Evolutionary conservation across 2,113 vertebrate genomes (phyloP).

Genomic region (Cepphus grylle): DNA sequence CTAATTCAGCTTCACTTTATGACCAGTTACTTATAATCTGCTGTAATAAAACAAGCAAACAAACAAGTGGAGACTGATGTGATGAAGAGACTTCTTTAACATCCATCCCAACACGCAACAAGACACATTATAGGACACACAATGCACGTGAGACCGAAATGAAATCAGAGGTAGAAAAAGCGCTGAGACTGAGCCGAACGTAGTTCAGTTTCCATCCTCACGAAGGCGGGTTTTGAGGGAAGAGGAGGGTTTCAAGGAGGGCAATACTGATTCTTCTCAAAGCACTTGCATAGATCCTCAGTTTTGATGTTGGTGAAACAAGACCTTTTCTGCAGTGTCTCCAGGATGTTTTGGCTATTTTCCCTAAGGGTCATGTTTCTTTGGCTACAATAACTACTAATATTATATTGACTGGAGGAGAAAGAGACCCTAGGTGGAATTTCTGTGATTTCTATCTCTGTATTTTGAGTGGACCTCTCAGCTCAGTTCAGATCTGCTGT

Average conservation of each 20-base stretch:
- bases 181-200: neutral
- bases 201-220: neutral
- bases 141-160: neutral
- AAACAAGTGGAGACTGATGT: neutral
- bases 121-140: neutral
- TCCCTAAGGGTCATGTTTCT: neutral
- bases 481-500: neutral
- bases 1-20: neutral
- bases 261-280: neutral
- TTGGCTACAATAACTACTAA: neutral
- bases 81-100: neutral
- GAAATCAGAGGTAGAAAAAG: neutral
- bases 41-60: neutral
- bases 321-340: neutral
- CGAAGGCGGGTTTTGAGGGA: accelerated
- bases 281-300: neutral
- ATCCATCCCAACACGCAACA: neutral
- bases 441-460: neutral
- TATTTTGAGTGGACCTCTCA: neutral
- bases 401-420: neutral
- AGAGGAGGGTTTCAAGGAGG: neutral
- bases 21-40: neutral
- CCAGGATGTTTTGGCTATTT: neutral
- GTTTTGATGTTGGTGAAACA: neutral
- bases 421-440: neutral